Base-by-base conservation (phyloP, 2,797 vertebrate species). In the Monodelphis domestica region DNA sequence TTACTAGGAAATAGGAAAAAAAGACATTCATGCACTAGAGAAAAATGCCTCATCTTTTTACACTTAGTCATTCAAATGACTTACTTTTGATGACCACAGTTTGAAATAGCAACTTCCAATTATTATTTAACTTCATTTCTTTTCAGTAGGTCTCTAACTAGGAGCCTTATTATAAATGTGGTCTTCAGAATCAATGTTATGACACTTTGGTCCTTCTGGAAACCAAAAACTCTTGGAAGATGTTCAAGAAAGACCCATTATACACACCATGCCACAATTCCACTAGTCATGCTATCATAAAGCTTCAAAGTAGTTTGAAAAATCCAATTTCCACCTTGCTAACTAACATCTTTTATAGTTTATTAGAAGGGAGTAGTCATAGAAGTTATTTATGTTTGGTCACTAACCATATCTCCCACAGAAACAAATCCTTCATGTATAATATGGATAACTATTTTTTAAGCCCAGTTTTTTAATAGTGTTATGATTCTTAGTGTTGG, bases 401-500 rank as follows among this genome's bases (percentile, higher is more conserved):
- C 55, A 94, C n/a, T 93, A 51, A 12, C 94, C 45, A 88, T 53
- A 95, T 91, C 33, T 95, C 50, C 87, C 30, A 24, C 90, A 52
- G 90, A 96, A 93, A 91, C 33, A 11, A 33, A 92, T 90, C 33
- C 87, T 30, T 88, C 90, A 95, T 38, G 70, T 63, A 96, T 9
- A 94, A 52, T 94, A 89, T 21, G 91, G 52, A 63, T 92, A 95
- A 95, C 50, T 96, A 94, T 95, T 28, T 55, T 92, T 90, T 96
- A 78, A 70, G 84, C 70, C 9, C 38, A 84, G 38, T 11, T 84
- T 84, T 33, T 78, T 78, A 78, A 84, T 94, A 96, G 12, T 92
- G 95, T 94, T 89, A 91, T 21, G 57, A 63, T 30, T 93, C 3
- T 92, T 92, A 57, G 84, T 93, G 93, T 95, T 95, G 96, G 96